A percentile compares a stretch with the other conserved stretches of the same genome.
phyloP scores from a whole-genome alignment of 1,140 invertebrate species.

The Megalopta genalis region DNA sequence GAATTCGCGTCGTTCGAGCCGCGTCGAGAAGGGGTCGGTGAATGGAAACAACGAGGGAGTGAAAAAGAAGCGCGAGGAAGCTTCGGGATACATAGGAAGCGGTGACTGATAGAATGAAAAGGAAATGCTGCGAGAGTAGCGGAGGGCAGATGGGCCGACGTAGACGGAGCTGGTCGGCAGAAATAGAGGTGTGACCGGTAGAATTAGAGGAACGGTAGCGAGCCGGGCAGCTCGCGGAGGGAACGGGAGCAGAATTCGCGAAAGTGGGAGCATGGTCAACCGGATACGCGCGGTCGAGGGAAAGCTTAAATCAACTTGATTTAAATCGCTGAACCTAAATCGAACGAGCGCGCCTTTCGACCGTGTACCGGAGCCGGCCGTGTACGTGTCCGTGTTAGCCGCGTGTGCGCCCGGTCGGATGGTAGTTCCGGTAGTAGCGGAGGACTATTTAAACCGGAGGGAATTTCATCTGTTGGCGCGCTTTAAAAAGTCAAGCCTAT shows the following conservation, averaged over 20 bases:
- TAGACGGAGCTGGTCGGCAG: not conserved
- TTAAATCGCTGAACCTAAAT: constrained; percentile 61
- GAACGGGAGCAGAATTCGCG: not conserved
- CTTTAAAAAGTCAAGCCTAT: constrained; percentile 62
- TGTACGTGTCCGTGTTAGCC: not conserved
- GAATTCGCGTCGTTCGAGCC: constrained; percentile 32
- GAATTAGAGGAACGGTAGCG: constrained; percentile 14
- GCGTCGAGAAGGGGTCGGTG: not conserved
- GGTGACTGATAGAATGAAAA: constrained; percentile 2
- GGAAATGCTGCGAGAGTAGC: not conserved
- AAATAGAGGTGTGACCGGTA: not conserved
- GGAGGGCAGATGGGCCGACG: not conserved
- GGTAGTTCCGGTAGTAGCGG: constrained; percentile 33
- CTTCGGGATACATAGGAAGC: not conserved
- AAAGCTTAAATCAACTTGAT: constrained; percentile 68
- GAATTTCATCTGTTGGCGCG: constrained; percentile 47
- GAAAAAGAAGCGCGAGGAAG: constrained; percentile 11
- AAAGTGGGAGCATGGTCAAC: constrained; percentile 56
- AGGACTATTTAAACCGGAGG: constrained; percentile 58
- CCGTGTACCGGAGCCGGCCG: not conserved
- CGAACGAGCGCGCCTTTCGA: constrained; percentile 42
- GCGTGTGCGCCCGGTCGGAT: not conserved
- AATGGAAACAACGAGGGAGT: constrained; percentile 36
- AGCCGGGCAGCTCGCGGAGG: not conserved
- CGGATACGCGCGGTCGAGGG: constrained; percentile 46